Evolutionary conservation across 1,140 invertebrate species (phyloP), one percentile per base, ranked within the genome.

Genomic region (Drosophila miranda): DNA sequence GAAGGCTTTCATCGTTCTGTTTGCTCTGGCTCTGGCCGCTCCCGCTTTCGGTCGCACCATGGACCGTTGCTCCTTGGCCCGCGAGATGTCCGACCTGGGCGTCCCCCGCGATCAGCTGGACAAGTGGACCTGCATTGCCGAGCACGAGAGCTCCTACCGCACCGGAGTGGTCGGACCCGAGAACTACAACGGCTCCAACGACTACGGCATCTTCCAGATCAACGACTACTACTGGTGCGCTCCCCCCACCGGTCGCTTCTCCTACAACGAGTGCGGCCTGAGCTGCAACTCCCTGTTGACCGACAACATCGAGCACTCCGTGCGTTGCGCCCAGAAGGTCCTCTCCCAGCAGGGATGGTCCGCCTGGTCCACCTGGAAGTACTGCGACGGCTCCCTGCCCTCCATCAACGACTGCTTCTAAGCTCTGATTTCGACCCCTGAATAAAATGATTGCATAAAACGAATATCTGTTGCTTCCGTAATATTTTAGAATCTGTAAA

Each of bases 201-300:
- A 90, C 77, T 90, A 82, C 53, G 89, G 89, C 0, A 70, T 89
- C 50, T 90, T 90, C 74, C 89, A 90, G 70, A 90, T 90, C 57
- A 91, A 90, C 54, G 66, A 87, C 61, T 61, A 62, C 38, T 90
- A 77, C 51, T 90, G 90, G 89, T 89, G 89, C 67, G 53, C 75
- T 51, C 80, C 80, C n/a, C 49, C 75, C 50, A 53, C 26, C 41
- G 88, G 78, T 60, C 64, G 70, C 45, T 68, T 71, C 66, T 87
- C 83, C 64, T 77, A 83, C 54, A 82, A 82, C 74, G 74, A 71
- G 44, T 82, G 79, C 6, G 34, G 16, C 3, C 13, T 78, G 0
- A 78, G 71, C 55, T 90, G 88, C 71, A 73, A 76, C 4, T 56
- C 53, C 6, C 67, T 89, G 9, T 38, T 90, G 44, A 75, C 45